phyloP scores from a whole-genome alignment of 2,888 invertebrate genomes.

The Sphinx pinastri region DNA sequence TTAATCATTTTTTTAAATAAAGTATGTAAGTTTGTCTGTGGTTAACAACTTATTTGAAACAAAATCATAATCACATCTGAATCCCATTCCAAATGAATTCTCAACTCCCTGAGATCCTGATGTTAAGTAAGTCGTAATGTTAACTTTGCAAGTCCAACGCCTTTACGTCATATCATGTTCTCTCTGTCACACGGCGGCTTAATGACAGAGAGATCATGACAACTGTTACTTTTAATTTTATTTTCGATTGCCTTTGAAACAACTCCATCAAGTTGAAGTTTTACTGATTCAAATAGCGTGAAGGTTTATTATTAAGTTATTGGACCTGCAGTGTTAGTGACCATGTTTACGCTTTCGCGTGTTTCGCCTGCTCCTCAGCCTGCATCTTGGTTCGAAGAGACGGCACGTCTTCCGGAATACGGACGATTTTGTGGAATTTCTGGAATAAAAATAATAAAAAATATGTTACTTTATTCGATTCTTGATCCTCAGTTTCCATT shows the following conservation, averaged over 20 bases:
- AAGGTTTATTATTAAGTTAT: neutral
- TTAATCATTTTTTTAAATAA: neutral
- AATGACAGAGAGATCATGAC: slow-evolving; percentile 14
- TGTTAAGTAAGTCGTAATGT: slow-evolving; percentile 34
- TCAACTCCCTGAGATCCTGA: slow-evolving; percentile 41
- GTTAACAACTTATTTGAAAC: slow-evolving; percentile 32
- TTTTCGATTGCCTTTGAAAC: no score
- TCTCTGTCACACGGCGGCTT: slow-evolving; percentile 21
- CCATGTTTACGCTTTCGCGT: slow-evolving; percentile 54
- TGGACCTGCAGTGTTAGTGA: slow-evolving; percentile 16
- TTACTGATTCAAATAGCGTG: neutral
- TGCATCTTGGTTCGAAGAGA: slow-evolving; percentile 91
- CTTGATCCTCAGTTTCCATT: no score
- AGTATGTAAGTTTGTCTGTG: neutral
- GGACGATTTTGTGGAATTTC: slow-evolving; percentile 93
- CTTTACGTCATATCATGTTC: slow-evolving; percentile 2
- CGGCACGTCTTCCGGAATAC: slow-evolving; percentile 93
- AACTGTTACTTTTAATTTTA: no score
- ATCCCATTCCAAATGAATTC: slow-evolving; percentile 32
- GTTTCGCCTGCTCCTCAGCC: slow-evolving; percentile 78
- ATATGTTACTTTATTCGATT: neutral
- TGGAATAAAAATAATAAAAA: slow-evolving; percentile 65
- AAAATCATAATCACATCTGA: slow-evolving; percentile 38
- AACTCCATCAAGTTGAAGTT: no score
- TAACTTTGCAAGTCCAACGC: slow-evolving; percentile 18